A percentile compares a stretch with the other conserved stretches of the same genome.
Evolutionary conservation across 2,113 vertebrate species (phyloP).

Genomic region (Arenaria interpres): DNA sequence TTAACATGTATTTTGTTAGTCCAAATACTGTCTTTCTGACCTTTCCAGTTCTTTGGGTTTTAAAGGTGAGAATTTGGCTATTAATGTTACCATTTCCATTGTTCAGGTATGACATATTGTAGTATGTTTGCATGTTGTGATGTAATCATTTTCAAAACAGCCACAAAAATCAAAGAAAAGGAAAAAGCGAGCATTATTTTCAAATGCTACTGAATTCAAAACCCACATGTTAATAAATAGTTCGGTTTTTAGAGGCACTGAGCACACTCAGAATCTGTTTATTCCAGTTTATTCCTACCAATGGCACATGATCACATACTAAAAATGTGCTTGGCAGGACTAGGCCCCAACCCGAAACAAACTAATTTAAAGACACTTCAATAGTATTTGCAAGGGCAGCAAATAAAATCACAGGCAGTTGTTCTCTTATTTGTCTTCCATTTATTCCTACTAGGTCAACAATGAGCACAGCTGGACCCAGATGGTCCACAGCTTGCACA

Average conservation of each 20-base stretch:
- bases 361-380: conserved; percentile 28
- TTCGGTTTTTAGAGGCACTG: not conserved
- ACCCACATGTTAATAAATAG: not conserved
- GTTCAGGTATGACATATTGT: not conserved
- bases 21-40: conserved; percentile 10
- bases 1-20: not conserved
- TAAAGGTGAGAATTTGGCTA: not conserved
- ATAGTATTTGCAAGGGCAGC: not conserved
- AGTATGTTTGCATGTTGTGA: not conserved
- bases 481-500: not conserved
- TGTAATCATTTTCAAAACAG: not conserved
- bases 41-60: not conserved
- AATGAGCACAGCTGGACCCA: not conserved
- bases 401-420: conserved; percentile 9
- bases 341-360: not conserved
- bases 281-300: not conserved
- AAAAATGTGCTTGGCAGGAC: conserved; percentile 45
- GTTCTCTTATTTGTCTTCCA: not conserved
- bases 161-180: not conserved
- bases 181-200: not conserved
- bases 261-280: not conserved
- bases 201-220: not conserved
- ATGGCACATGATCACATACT: not conserved
- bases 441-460: conserved; percentile 24
- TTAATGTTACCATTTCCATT: not conserved